Base-by-base conservation (phyloP, 1,140 invertebrate genomes). In the Galleria mellonella region DNA sequence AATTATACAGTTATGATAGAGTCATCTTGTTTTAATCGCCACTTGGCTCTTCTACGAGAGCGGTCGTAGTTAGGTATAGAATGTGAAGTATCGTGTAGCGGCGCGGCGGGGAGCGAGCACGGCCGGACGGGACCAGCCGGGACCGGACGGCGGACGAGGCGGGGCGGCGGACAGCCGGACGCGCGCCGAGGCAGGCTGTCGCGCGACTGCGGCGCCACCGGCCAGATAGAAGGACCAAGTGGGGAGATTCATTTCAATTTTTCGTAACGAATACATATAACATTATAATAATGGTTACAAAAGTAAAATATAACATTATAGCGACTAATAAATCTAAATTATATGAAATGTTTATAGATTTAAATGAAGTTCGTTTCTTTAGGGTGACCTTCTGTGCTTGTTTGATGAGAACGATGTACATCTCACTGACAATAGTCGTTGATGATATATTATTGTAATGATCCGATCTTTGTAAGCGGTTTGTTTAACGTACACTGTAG, bases 271-370 rank as follows among this genome's bases (percentile, higher is more conserved):
- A 79, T 79, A 83, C 77, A 82, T 83, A 79, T 83, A 79, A 82
- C 77, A 82, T 82, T 72, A 82, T 82, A 69, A 78, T 83, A 83
- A 83, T 79, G 78, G 78, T 81, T 83, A 81, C 72, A 76, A 72
- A 79, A 82, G 73, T 82, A 82, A 84, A 82, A 76, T 84, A 84
- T 84, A 79, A 84, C 79, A 84, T 84, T 82, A 84, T 84, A 84
- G 81, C 70, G 66, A 76, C 63, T 79, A 83, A 78, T 84, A 79
- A 83, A 84, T 79, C 72, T 84, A 84, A 84, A 84, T 84, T 84
- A 82, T 84, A 84, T 84, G 73, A 82, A 82, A 82, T 84, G 77
- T 84, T 84, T 84, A 84, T 84, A 84, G 77, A 84, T 81, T 81
- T 81, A 82, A 83, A 82, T 71, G 65, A 81, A 43, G 70, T 84